A percentile compares a stretch with the other conserved stretches of the same genome.
These are phyloP conservation scores for Thomomys bottae DNA, from an alignment of 2,113 vertebrate genomes.

Conservation along the genomic window DNA sequence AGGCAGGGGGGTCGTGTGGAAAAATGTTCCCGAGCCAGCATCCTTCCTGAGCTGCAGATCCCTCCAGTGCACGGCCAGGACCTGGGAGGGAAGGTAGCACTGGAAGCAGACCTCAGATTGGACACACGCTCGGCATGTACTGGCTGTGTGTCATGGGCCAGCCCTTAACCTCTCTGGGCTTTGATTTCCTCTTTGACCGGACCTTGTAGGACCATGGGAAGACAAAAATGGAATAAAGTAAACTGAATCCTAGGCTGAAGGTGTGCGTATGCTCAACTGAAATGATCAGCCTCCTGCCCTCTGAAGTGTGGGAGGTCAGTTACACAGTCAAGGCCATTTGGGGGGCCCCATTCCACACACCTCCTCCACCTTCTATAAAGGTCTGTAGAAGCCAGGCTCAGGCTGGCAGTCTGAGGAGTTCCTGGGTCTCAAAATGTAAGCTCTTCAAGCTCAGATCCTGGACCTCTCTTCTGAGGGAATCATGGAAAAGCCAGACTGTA, in stretches of 20 bases:
- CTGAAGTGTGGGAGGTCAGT: not conserved
- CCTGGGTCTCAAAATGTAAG: not conserved
- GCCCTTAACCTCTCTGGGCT: conserved; percentile 28
- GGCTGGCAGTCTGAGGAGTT: too few species aligned
- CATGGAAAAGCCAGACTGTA: not conserved
- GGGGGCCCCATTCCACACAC: fast-evolving
- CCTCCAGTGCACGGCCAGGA: not conserved
- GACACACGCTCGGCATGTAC: not conserved
- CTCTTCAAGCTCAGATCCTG: not conserved
- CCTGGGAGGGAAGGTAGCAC: not conserved
- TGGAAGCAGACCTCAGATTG: not conserved
- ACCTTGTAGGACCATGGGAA: not conserved
- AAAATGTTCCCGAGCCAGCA: conserved; percentile 82
- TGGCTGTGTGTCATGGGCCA: not conserved
- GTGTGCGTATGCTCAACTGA: not conserved
- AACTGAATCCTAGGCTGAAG: too few species aligned
- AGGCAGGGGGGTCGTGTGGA: conserved; percentile 62
- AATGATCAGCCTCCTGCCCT: not conserved
- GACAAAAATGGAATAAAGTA: not conserved
- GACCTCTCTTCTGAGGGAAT: not conserved
- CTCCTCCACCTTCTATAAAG: not conserved
- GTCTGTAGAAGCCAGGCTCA: not conserved
- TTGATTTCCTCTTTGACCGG: not conserved
- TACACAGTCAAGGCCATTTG: not conserved
- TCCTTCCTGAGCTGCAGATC: conserved; percentile 62